Evolutionary conservation across 2,113 vertebrate species (phyloP), one percentile per base, ranked within the genome.

Genomic region (Melozone crissalis): DNA sequence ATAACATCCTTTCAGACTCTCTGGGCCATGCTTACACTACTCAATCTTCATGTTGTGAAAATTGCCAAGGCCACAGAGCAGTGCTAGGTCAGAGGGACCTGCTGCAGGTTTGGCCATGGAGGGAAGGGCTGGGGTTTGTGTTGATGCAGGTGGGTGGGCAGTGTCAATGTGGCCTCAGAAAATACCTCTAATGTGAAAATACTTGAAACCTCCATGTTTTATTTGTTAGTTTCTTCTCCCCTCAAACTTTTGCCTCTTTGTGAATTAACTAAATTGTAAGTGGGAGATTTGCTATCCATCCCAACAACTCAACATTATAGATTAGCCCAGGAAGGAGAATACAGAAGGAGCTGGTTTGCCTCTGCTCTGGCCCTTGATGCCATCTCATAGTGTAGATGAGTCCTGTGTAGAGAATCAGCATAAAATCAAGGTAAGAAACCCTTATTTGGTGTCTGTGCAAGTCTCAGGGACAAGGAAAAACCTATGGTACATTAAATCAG

Each of bases 351-450:
- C 30, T 85, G 15, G 23, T 90, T 51, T 88, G n/a, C 59, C 65
- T 90, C 65, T 92, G 26, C 61, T 79, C 17, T 84, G 83, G 37
- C 37, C 12, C 15, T 47, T 69, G 52, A 23, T 92, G 27, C 31
- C 14, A 24, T 79, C 39, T 89, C 35, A 13, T 28, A 66, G 66
- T 52, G 37, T 84, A 82, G 57, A 27, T 81, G 41, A 78, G 31
- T 51, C 27, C 62, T 75, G 35, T 49, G 11, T 46, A n/a, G 41
- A 82, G 46, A 72, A 76, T 62, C 84, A 91, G 39, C 67, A 43
- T 52, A 77, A 89, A 94, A 69, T 76, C 71, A 73, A 94, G 63
- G 78, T 86, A 91, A 96, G 67, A 82, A 90, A 44, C 28, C 31
- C 26, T 35, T 52, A 27, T 16, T 4, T 55, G 47, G 8, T 92